These are phyloP conservation scores for Paradoxurus hermaphroditus DNA, from an alignment of 2,113 vertebrate genomes.

Conservation along the genomic window DNA sequence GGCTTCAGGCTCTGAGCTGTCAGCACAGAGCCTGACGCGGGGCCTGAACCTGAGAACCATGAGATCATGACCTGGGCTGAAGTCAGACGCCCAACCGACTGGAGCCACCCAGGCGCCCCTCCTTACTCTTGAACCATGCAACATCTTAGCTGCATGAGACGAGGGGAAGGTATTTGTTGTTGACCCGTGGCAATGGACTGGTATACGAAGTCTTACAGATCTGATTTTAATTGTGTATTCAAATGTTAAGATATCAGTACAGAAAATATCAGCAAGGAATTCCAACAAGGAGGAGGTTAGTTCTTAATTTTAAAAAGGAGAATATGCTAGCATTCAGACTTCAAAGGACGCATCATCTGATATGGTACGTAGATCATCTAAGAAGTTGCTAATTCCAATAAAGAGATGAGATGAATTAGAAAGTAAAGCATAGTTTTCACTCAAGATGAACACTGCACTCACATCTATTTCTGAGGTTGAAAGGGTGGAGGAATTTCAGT, in stretches of 20 bases:
- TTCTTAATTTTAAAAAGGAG: background rate
- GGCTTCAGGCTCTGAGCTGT: too few species aligned
- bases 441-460: constrained; percentile 23
- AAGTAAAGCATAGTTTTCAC: constrained; percentile 48
- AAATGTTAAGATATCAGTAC: background rate
- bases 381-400: constrained; percentile 44
- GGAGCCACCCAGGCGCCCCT: too few species aligned
- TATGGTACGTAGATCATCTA: background rate
- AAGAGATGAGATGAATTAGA: constrained; percentile 26
- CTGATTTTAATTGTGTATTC: background rate
- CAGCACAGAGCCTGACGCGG: too few species aligned
- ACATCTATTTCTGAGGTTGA: background rate
- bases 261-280: background rate
- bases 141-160: background rate
- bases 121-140: background rate
- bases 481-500: background rate
- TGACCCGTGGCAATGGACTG: background rate
- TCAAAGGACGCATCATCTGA: background rate
- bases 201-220: background rate
- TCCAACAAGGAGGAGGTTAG: background rate
- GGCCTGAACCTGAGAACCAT: too few species aligned
- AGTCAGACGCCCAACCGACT: too few species aligned
- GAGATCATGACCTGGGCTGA: too few species aligned
- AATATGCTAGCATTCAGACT: background rate
- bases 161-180: background rate